A percentile compares a stretch with the other conserved stretches of the same genome.
Conservation (phyloP, 2,888 invertebrate genomes). For the Bugulina stolonifera region DNA sequence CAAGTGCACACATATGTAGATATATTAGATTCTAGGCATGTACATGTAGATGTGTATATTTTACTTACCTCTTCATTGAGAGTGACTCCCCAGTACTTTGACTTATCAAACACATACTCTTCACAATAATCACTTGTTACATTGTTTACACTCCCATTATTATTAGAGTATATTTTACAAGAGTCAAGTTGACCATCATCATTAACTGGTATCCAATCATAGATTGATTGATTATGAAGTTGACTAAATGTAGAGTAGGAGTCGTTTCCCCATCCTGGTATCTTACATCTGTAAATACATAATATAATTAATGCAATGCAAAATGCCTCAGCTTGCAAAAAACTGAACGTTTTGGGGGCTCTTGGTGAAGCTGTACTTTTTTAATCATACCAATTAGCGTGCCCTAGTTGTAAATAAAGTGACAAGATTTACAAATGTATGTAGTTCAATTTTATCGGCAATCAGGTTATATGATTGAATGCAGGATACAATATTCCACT, state of each 20-base stretch:
- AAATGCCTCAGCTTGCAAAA: too few species aligned
- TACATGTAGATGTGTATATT: neutral
- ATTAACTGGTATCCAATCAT: conserved; percentile 18
- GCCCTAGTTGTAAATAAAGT: too few species aligned
- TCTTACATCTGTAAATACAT: neutral
- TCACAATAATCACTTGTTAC: too few species aligned
- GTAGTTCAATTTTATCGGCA: too few species aligned
- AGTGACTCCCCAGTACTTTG: conserved; percentile 2
- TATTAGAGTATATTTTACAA: conserved; percentile 22
- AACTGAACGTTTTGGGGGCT: too few species aligned
- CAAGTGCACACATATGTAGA: too few species aligned
- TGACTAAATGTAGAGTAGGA: neutral
- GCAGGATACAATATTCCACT: too few species aligned
- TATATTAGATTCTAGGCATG: neutral
- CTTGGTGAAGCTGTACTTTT: too few species aligned
- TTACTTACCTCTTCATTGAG: neutral
- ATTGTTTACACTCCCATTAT: neutral
- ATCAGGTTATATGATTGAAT: too few species aligned
- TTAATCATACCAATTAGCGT: too few species aligned
- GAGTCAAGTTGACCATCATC: neutral
- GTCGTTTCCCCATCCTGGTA: conserved; percentile 1
- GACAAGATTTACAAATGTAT: too few species aligned
- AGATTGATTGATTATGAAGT: conserved; percentile 10
- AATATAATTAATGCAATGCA: too few species aligned
- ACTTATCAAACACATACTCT: conserved; percentile 4